A percentile compares a stretch with the other conserved stretches of the same genome.
Evolutionary conservation across 2,888 invertebrate genomes (phyloP).

Genomic region (Acanthoscelides obtectus): DNA sequence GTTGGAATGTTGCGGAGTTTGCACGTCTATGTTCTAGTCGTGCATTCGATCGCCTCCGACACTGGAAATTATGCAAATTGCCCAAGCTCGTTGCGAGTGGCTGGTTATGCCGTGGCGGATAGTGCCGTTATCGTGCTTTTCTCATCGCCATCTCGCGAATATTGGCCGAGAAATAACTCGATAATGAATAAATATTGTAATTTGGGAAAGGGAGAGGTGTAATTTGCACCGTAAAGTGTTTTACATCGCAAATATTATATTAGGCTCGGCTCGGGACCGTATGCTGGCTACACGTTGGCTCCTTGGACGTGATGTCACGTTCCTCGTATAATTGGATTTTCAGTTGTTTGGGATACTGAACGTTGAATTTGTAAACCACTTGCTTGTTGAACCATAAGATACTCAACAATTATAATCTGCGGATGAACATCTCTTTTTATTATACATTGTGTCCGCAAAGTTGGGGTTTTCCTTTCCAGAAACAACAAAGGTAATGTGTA

Average conservation of each 20-base stretch:
- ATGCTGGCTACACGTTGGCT: background rate
- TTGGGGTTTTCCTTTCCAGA: no score
- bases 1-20: no score
- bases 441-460: no score
- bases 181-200: conserved; percentile 21
- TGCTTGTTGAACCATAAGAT: no score
- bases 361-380: no score
- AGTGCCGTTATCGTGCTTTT: conserved; percentile 21
- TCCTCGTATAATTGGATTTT: background rate
- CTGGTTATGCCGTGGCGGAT: conserved; percentile 7
- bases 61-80: background rate
- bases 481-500: no score
- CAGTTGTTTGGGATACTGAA: background rate
- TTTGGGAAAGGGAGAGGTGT: conserved; percentile 12
- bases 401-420: no score
- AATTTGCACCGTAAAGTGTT: conserved; percentile 18
- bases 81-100: background rate
- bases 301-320: background rate
- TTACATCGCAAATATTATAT: conserved; percentile 1
- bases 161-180: conserved; percentile 19
- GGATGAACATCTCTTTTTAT: no score
- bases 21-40: background rate
- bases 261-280: background rate
- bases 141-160: conserved; percentile 10
- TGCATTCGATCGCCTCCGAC: background rate